A percentile compares a stretch with the other conserved stretches of the same genome.
phyloP scores from a whole-genome alignment of 2,113 vertebrate genomes.

The Austrofundulus limnaeus region DNA sequence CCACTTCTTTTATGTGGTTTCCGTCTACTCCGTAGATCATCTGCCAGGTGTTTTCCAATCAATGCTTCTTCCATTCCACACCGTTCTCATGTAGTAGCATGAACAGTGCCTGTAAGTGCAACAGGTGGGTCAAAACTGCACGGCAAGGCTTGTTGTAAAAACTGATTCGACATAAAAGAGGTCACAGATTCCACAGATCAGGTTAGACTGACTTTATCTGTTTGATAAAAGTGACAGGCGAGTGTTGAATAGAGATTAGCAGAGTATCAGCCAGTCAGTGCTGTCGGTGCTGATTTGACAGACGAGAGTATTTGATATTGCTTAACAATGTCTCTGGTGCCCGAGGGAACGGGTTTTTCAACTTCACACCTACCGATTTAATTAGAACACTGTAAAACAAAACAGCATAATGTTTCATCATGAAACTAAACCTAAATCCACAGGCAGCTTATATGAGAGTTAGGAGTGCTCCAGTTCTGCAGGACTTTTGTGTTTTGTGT shows the following conservation, averaged over 20 bases:
- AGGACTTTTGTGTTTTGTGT: constrained; percentile 34
- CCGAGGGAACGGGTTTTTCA: constrained; percentile 1
- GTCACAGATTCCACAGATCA: constrained; percentile 19
- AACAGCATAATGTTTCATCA: not conserved
- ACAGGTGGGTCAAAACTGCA: constrained; percentile 11
- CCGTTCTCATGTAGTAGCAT: constrained; percentile 27
- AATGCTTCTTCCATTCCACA: constrained; percentile 58
- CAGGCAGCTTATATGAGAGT: constrained; percentile 7
- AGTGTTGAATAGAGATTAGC: constrained; percentile 30
- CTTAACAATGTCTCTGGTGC: constrained; percentile 24
- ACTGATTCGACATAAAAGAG: constrained; percentile 20
- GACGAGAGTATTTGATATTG: constrained; percentile 25
- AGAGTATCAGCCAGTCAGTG: constrained; percentile 7
- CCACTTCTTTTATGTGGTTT: constrained; percentile 53
- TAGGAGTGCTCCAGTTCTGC: not conserved
- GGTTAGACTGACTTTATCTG: constrained; percentile 2
- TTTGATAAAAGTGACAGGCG: constrained; percentile 18
- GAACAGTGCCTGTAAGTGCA: constrained; percentile 34
- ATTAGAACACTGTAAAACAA: constrained; percentile 6
- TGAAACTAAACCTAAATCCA: constrained; percentile 23
- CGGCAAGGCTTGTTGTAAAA: not conserved
- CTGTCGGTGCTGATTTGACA: constrained; percentile 14
- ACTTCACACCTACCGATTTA: constrained; percentile 6
- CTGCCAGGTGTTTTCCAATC: constrained; percentile 74
- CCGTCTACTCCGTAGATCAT: constrained; percentile 75